phyloP scores from a whole-genome alignment of 2,797 vertebrate genomes.

The Cyprinodon diabolis region DNA sequence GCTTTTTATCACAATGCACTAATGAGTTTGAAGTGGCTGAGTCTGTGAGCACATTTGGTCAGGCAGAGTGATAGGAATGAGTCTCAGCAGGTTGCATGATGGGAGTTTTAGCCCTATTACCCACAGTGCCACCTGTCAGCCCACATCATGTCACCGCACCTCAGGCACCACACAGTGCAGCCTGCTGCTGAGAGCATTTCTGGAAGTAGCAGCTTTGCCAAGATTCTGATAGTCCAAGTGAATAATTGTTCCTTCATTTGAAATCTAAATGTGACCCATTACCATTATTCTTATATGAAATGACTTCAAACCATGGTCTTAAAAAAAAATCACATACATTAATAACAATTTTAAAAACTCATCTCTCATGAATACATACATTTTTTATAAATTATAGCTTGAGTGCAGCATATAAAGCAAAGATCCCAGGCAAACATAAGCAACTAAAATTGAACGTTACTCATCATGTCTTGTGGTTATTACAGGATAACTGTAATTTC shows the following conservation, averaged over 20 bases:
- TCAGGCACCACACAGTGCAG: conserved; percentile 67
- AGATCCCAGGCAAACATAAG: conserved; percentile 4
- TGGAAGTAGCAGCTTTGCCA: conserved; percentile 26
- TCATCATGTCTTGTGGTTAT: conserved; percentile 18
- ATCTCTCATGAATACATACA: conserved; percentile 5
- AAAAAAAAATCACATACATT: not conserved
- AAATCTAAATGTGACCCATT: conserved; percentile 13
- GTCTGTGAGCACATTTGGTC: conserved; percentile 19
- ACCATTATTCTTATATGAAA: not conserved
- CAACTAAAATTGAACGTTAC: conserved; percentile 11
- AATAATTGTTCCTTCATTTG: not conserved
- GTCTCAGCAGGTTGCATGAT: conserved; percentile 56
- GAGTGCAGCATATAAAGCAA: conserved; percentile 1
- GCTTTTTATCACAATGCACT: conserved; percentile 23
- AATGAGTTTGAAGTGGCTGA: conserved; percentile 13
- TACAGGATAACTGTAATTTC: conserved; percentile 18
- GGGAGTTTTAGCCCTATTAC: conserved; percentile 65
- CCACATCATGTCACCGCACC: conserved; percentile 70
- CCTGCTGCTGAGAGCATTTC: conserved; percentile 61
- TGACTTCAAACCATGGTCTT: not conserved
- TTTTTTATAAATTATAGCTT: conserved; percentile 10
- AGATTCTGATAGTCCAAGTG: not conserved
- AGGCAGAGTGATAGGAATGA: conserved; percentile 38
- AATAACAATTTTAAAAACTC: conserved; percentile 3
- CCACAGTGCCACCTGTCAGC: conserved; percentile 72